These are phyloP conservation scores for Bombylius major DNA, from an alignment of 2,888 invertebrate species.

Conservation along the genomic window DNA sequence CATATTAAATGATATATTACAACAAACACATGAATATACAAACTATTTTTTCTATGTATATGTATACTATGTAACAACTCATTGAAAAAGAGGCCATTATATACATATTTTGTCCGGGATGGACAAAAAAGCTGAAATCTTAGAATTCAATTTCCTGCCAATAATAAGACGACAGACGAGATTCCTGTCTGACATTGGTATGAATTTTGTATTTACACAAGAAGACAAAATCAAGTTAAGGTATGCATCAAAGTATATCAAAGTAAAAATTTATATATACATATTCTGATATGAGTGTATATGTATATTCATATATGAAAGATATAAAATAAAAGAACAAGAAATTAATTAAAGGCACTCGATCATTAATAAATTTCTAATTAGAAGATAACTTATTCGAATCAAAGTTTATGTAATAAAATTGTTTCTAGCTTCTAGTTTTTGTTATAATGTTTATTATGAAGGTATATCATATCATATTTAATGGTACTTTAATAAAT, in stretches of 20 bases:
- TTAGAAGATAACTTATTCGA: slow-evolving; percentile 19
- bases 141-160: slow-evolving; percentile 12
- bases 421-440: too few relatives aligned
- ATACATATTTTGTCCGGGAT: neutral
- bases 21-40: too few relatives aligned
- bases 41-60: neutral
- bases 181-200: neutral
- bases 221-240: too few relatives aligned
- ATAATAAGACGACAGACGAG: slow-evolving; percentile 7
- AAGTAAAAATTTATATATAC: neutral
- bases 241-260: neutral
- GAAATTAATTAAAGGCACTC: slow-evolving; percentile 21
- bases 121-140: slow-evolving; percentile 8
- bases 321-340: slow-evolving; percentile 6
- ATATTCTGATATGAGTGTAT: neutral
- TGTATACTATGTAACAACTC: neutral
- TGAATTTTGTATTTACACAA: neutral
- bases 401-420: slow-evolving; percentile 1
- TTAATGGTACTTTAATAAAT: too few relatives aligned
- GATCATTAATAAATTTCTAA: slow-evolving; percentile 23
- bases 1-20: too few relatives aligned
- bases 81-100: neutral
- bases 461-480: too few relatives aligned
- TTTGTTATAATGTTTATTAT: too few relatives aligned
- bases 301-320: neutral